Evolutionary conservation across 2,888 invertebrate genomes (phyloP).

Genomic region (Steromphala cineraria): DNA sequence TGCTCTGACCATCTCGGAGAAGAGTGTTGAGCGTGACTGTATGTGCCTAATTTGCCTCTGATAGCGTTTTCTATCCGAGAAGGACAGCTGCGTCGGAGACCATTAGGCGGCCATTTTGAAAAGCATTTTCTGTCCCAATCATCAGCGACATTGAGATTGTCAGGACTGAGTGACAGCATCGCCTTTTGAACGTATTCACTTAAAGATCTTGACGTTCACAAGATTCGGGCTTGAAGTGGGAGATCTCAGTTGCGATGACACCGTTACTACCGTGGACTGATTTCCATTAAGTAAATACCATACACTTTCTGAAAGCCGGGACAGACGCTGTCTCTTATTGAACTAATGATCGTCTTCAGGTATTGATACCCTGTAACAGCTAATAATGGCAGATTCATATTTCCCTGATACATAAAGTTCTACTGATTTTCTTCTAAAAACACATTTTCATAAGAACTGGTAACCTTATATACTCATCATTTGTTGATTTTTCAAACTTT

Average conservation of each 20-base stretch:
- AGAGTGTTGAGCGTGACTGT: not conserved
- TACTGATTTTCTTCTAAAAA: too few relatives aligned
- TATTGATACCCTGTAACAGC: too few relatives aligned
- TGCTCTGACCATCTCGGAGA: not conserved
- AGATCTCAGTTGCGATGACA: not conserved
- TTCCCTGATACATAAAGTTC: too few relatives aligned
- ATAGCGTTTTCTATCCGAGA: not conserved
- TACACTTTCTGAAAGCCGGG: not conserved
- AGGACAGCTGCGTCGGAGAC: not conserved
- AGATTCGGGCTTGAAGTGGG: not conserved
- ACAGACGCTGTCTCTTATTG: not conserved
- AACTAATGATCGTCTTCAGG: not conserved
- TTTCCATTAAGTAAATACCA: not conserved
- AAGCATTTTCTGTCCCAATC: not conserved
- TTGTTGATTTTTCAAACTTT: too few relatives aligned
- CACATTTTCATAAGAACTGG: too few relatives aligned
- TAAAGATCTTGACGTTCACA: slow-evolving; percentile 5
- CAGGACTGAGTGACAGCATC: not conserved
- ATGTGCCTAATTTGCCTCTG: not conserved
- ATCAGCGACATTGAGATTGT: not conserved
- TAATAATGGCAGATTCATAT: too few relatives aligned
- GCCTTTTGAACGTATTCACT: slow-evolving; percentile 14
- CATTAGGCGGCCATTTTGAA: slow-evolving; percentile 19
- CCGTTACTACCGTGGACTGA: not conserved
- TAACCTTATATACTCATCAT: too few relatives aligned